phyloP scores from a whole-genome alignment of 1,140 invertebrate species.

The Vollenhovia emeryi region DNA sequence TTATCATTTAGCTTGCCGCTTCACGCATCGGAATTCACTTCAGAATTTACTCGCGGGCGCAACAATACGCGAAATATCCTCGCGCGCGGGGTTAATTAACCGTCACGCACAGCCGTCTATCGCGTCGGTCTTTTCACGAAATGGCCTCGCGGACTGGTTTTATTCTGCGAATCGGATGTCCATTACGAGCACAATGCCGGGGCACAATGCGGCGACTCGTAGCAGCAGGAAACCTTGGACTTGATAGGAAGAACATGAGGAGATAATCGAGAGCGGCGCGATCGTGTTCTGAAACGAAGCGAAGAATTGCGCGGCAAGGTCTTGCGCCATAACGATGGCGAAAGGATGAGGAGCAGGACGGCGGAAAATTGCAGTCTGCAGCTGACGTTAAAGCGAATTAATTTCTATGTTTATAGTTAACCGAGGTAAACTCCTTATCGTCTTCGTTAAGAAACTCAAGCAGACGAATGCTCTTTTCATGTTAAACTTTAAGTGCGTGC shows the following conservation, averaged over 20 bases:
- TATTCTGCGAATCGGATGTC: slow-evolving; percentile 43
- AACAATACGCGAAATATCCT: slow-evolving; percentile 31
- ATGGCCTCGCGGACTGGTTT: background rate
- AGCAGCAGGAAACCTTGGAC: slow-evolving; percentile 1
- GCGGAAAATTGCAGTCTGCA: slow-evolving; percentile 56
- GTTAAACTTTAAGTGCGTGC: background rate
- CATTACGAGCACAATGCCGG: slow-evolving; percentile 45
- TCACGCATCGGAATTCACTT: background rate
- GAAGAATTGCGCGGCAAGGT: slow-evolving; percentile 29
- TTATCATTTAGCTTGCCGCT: background rate
- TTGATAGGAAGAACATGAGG: slow-evolving; percentile 35
- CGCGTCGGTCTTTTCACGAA: slow-evolving; percentile 24
- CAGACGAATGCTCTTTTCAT: slow-evolving; percentile 19
- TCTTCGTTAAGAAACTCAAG: background rate
- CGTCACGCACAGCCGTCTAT: slow-evolving; percentile 47
- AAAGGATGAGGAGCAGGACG: background rate
- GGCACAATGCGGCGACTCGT: slow-evolving; percentile 33
- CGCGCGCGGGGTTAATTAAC: slow-evolving; percentile 42
- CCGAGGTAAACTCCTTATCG: background rate
- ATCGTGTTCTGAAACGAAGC: slow-evolving; percentile 35
- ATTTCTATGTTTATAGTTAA: slow-evolving; percentile 51
- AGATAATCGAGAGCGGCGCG: slow-evolving; percentile 44
- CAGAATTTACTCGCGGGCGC: background rate
- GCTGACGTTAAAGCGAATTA: slow-evolving; percentile 51
- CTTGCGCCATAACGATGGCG: background rate